Evolutionary conservation across 2,113 vertebrate genomes (phyloP).

Genomic region (Dipodomys stephensi): DNA sequence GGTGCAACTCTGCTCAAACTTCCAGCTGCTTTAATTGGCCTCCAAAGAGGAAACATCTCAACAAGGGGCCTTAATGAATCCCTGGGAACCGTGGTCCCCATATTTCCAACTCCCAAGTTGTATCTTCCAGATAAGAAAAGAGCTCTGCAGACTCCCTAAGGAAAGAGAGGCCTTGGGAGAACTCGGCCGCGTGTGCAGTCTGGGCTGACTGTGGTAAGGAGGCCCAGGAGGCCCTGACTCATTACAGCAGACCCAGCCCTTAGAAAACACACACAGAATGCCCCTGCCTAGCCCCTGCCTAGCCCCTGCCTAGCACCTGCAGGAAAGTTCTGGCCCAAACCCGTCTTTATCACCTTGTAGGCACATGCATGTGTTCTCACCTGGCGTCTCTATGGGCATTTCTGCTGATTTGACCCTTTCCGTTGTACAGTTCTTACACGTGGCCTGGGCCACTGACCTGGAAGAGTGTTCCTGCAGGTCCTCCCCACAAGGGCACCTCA

Average conservation of each 20-base stretch:
- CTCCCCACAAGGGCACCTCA: background rate
- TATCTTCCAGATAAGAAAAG: conserved; percentile 54
- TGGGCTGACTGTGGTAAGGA: conserved; percentile 6
- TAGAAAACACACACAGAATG: background rate
- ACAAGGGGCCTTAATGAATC: conserved; percentile 63
- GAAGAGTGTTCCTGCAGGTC: background rate
- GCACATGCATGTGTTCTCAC: background rate
- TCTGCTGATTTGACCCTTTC: no score
- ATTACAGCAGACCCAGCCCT: background rate
- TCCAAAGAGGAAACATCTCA: conserved; percentile 46
- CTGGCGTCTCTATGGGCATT: background rate
- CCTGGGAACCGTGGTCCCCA: conserved; percentile 37
- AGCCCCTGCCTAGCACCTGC: background rate
- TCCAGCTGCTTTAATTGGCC: conserved; percentile 60
- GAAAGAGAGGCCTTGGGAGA: conserved; percentile 44
- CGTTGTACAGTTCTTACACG: background rate
- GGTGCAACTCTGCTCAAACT: background rate
- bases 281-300: background rate
- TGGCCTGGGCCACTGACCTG: background rate
- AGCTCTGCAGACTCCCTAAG: conserved; percentile 47
- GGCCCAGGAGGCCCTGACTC: background rate
- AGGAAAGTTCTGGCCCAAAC: background rate
- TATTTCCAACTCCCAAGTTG: conserved; percentile 15
- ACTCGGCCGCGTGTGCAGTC: background rate
- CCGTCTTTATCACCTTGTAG: background rate